Evolutionary conservation across 1,140 invertebrate species (phyloP).

Genomic region (Drosophila subobscura): DNA sequence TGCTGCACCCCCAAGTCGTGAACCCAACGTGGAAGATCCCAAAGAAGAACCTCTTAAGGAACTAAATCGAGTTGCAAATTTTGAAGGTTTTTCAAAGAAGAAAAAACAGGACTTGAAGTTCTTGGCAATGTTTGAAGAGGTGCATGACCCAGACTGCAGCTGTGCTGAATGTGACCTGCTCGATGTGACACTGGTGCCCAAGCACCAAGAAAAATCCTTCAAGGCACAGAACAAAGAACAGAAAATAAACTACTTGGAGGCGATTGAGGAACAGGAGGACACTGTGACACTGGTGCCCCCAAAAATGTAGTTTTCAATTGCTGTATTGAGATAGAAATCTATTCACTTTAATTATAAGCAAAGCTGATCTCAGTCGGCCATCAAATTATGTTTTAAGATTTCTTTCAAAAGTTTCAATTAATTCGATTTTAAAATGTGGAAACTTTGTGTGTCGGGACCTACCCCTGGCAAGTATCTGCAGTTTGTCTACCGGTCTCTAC

Average conservation of each 20-base stretch:
- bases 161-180: conserved; percentile 22
- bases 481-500: conserved; percentile 82
- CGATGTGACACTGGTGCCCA: no score
- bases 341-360: no score
- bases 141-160: conserved; percentile 32
- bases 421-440: conserved; percentile 66
- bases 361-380: conserved; percentile 4
- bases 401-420: not conserved
- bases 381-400: conserved; percentile 9
- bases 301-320: no score
- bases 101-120: conserved; percentile 7
- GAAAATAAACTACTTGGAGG: no score
- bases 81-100: not conserved
- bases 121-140: conserved; percentile 24
- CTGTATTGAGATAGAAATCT: no score
- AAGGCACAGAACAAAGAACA: no score
- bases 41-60: no score
- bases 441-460: conserved; percentile 27
- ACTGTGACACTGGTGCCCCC: no score
- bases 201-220: no score
- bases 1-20: not conserved
- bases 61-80: conserved; percentile 9
- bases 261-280: no score
- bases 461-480: conserved; percentile 18
- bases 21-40: no score